Conservation (phyloP, 2,797 vertebrate species). For the Monodelphis domestica region DNA sequence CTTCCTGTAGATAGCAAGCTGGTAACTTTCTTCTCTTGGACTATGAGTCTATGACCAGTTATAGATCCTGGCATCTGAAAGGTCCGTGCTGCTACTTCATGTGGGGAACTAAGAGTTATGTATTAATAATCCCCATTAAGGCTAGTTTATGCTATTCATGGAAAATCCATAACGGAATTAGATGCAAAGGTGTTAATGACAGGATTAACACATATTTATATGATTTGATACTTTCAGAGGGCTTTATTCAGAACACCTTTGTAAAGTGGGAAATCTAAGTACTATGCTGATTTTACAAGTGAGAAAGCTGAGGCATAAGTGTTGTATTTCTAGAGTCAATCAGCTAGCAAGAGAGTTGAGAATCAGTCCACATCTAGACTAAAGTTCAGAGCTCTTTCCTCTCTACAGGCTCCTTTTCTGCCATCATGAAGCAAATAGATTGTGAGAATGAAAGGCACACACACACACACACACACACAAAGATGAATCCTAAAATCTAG, state of each 20-base stretch:
- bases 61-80: not conserved
- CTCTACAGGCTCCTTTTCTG: not conserved
- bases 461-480: not conserved
- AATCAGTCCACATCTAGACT: not conserved
- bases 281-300: not conserved
- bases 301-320: not conserved
- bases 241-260: not conserved
- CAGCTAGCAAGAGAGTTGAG: not conserved
- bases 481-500: not conserved
- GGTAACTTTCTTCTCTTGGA: not conserved
- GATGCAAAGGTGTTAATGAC: not conserved
- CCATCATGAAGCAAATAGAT: not conserved
- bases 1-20: not conserved
- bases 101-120: not conserved
- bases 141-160: not conserved
- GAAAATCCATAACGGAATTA: not conserved
- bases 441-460: not conserved
- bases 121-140: too few relatives aligned
- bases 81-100: not conserved
- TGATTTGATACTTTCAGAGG: not conserved
- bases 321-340: not conserved
- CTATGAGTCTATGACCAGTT: not conserved
- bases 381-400: not conserved
- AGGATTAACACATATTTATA: not conserved
- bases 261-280: not conserved